Conservation (phyloP, 2,113 vertebrate genomes). For the Eublepharis macularius region DNA sequence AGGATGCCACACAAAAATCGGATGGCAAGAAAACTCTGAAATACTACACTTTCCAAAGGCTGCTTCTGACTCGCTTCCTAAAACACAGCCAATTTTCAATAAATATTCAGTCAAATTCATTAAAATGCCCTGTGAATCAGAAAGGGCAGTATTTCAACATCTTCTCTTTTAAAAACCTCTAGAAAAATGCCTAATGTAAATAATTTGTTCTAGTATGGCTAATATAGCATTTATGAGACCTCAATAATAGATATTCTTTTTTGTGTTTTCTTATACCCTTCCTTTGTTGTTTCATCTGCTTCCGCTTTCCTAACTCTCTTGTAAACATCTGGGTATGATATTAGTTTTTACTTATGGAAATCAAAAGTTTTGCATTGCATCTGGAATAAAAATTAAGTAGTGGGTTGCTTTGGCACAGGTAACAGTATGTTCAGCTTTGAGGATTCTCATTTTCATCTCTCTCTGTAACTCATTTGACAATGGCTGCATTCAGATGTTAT, state of each 20-base stretch:
- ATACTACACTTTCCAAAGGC: neutral
- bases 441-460: no score
- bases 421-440: neutral
- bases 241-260: slow-evolving; percentile 1
- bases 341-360: neutral
- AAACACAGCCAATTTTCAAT: slow-evolving; percentile 15
- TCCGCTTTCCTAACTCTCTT: neutral
- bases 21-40: neutral
- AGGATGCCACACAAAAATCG: neutral
- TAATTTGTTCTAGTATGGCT: neutral
- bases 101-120: slow-evolving; percentile 41
- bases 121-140: slow-evolving; percentile 45
- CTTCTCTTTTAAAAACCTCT: slow-evolving; percentile 31
- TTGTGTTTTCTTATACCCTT: neutral
- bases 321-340: neutral
- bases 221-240: neutral
- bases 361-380: neutral
- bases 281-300: neutral
- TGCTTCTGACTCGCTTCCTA: slow-evolving; percentile 18
- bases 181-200: slow-evolving; percentile 19
- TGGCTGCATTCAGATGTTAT: no score
- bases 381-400: neutral
- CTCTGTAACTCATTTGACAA: no score
- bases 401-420: neutral
- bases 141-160: slow-evolving; percentile 44